Percentiles rank a stretch among this genome's conserved stretches.
These are phyloP conservation scores for Heliconius ethilla DNA, from an alignment of 2,888 invertebrate species.

Conservation along the genomic window DNA sequence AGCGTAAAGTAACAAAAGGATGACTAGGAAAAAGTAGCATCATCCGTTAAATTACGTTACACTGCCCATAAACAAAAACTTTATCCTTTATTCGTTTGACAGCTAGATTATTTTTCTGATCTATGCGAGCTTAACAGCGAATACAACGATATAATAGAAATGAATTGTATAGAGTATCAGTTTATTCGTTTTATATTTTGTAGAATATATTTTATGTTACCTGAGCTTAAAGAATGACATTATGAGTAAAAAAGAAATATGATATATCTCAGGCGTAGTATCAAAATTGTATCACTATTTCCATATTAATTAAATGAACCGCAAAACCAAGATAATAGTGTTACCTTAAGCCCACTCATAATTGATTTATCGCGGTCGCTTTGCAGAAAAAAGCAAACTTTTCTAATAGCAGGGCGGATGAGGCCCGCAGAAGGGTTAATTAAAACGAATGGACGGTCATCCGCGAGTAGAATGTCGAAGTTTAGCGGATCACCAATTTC, in stretches of 20 bases:
- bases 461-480: constrained; percentile 75
- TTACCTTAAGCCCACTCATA: constrained; percentile 56
- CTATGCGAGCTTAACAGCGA: constrained; percentile 20
- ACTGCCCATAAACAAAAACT: constrained; percentile 31
- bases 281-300: too few relatives aligned
- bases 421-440: constrained; percentile 75
- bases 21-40: constrained; percentile 34
- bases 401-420: constrained; percentile 65
- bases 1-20: constrained; percentile 43
- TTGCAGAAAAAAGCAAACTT: constrained; percentile 63
- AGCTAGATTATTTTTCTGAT: constrained; percentile 28
- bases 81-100: constrained; percentile 34
- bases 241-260: background rate
- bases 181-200: constrained; percentile 3
- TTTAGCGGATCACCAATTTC: constrained; percentile 81
- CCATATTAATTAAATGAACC: constrained; percentile 27
- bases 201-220: background rate
- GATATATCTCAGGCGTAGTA: background rate
- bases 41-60: constrained; percentile 35
- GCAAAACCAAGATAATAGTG: constrained; percentile 41
- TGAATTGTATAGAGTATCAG: constrained; percentile 13
- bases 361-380: constrained; percentile 67
- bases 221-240: background rate
- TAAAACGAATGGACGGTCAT: constrained; percentile 80
- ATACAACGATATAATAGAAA: constrained; percentile 13